These are phyloP conservation scores for Ischnura elegans DNA, from an alignment of 2,888 invertebrate genomes.

Conservation along the genomic window DNA sequence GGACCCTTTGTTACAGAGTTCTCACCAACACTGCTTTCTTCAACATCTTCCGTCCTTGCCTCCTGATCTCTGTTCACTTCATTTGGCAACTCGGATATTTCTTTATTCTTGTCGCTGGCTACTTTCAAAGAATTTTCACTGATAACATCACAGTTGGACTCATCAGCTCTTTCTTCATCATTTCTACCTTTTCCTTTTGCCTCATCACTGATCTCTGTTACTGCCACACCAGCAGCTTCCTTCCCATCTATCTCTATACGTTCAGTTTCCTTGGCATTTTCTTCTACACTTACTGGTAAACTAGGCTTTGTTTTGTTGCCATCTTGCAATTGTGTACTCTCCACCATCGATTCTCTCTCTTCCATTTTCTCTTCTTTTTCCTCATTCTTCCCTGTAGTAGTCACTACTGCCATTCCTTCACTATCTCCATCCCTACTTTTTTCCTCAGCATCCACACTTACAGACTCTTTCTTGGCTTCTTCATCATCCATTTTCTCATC, in stretches of 20 bases:
- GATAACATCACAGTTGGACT: not conserved
- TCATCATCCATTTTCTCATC: conserved; percentile 66
- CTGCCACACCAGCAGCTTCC: not conserved
- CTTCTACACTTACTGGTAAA: not conserved
- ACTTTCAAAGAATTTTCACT: not conserved
- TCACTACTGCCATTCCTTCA: too few species aligned
- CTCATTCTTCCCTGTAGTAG: too few species aligned
- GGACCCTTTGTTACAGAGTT: conserved; percentile 69
- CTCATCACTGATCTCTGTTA: not conserved
- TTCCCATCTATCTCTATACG: conserved; percentile 60
- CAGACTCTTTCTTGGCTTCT: conserved; percentile 65
- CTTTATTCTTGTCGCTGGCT: not conserved
- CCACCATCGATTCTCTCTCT: not conserved
- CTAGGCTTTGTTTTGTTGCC: too few species aligned
- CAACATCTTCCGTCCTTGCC: conserved; percentile 53
- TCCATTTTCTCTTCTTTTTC: not conserved
- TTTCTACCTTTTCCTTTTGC: conserved; percentile 60
- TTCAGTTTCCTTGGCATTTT: conserved; percentile 67
- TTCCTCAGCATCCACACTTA: conserved; percentile 49
- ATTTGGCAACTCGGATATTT: not conserved
- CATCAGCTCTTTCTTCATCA: conserved; percentile 21
- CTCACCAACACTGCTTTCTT: conserved; percentile 33
- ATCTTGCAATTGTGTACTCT: not conserved
- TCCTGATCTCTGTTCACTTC: conserved; percentile 67
- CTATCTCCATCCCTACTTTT: conserved; percentile 52